These are phyloP conservation scores for Tragelaphus scriptus DNA, from an alignment of 2,113 vertebrate species.

Conservation along the genomic window DNA sequence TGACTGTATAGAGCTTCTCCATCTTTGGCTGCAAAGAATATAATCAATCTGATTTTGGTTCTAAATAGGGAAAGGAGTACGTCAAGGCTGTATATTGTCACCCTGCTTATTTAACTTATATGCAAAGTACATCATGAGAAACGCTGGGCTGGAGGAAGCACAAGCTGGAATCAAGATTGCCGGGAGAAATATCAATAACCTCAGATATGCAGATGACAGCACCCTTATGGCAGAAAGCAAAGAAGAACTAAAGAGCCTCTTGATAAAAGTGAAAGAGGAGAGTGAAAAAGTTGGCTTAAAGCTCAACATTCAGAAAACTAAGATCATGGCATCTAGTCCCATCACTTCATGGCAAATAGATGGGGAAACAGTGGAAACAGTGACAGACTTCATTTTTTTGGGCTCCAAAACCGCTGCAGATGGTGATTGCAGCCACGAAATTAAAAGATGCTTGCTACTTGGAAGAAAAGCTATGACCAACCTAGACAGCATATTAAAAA, in stretches of 20 bases:
- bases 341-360: background rate
- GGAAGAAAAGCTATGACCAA: background rate
- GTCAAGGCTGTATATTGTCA: too few relatives aligned
- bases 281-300: background rate
- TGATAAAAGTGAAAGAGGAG: background rate
- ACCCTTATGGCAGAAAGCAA: rapidly evolving
- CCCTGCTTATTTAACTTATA: background rate
- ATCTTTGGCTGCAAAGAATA: background rate
- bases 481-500: background rate
- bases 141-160: background rate
- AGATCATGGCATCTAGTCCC: background rate
- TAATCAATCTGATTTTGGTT: background rate
- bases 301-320: background rate
- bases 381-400: background rate
- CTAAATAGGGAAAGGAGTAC: background rate
- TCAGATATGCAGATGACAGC: background rate
- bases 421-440: background rate
- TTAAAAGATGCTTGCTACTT: background rate
- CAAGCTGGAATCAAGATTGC: background rate
- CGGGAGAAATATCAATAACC: background rate
- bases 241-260: background rate
- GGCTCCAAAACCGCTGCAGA: background rate
- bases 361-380: background rate
- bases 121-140: background rate
- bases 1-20: background rate